A percentile compares a stretch with the other conserved stretches of the same genome.
These are phyloP conservation scores for Caenorhabditis drosophilae DNA, from an alignment of 2,888 invertebrate species.

Conservation along the genomic window DNA sequence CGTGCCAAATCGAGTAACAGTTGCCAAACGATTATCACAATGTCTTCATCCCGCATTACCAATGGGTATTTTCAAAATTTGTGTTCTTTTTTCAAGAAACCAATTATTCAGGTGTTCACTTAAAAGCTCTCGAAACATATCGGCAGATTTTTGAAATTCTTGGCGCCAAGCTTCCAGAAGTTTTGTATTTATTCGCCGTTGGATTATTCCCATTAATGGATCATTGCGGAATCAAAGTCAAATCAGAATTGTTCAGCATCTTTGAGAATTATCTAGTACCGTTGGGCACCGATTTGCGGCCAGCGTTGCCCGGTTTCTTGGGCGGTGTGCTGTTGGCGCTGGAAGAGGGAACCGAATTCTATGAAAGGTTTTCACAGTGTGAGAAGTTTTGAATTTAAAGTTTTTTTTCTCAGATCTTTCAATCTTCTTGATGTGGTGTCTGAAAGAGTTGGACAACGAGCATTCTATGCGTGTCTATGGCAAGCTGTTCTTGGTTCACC, in stretches of 20 bases:
- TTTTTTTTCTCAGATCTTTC: constrained; percentile 45
- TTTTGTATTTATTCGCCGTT: constrained; percentile 70
- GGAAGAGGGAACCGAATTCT: constrained; percentile 69
- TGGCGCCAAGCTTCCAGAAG: constrained; percentile 74
- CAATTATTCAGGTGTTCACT: constrained; percentile 77
- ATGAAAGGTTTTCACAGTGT: constrained; percentile 49
- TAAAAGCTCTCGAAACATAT: constrained; percentile 88
- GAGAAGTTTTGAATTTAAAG: background rate
- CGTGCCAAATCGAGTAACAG: constrained; percentile 84
- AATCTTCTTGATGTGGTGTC: constrained; percentile 58
- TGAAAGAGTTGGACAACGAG: constrained; percentile 77
- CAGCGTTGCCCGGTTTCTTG: constrained; percentile 85
- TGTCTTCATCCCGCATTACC: constrained; percentile 91
- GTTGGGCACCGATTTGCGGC: constrained; percentile 79
- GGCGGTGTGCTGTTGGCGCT: constrained; percentile 83
- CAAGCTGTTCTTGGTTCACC: constrained; percentile 82
- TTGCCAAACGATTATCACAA: constrained; percentile 87
- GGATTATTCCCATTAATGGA: constrained; percentile 87
- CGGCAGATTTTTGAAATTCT: constrained; percentile 88
- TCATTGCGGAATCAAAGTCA: constrained; percentile 80
- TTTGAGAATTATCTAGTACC: constrained; percentile 88
- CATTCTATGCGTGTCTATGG: constrained; percentile 88
- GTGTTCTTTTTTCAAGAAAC: background rate
- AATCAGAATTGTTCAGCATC: constrained; percentile 81
- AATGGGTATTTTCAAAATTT: constrained; percentile 72